phyloP scores from a whole-genome alignment of 2,888 invertebrate species.

The Eristalis arbustorum region DNA sequence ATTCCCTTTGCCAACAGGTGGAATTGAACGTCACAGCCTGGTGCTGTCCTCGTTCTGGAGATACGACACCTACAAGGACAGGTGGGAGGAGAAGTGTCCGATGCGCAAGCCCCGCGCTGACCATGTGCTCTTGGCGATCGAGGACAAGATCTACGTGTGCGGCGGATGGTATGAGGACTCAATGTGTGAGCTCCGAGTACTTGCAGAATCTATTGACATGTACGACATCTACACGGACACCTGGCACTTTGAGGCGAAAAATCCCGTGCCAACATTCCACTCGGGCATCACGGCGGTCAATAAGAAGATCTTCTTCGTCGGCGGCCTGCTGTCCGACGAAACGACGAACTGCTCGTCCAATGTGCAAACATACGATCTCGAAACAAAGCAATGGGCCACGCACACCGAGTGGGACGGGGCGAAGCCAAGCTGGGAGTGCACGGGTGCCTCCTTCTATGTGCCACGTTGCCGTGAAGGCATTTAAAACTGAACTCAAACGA shows the following conservation, averaged over 20 bases:
- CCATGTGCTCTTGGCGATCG: conserved; percentile 83
- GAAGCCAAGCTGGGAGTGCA: conserved; percentile 87
- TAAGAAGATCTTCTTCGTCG: conserved; percentile 85
- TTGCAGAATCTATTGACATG: conserved; percentile 84
- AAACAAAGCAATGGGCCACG: conserved; percentile 82
- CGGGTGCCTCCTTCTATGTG: conserved; percentile 85
- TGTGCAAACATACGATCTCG: conserved; percentile 85
- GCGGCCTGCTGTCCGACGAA: conserved; percentile 85
- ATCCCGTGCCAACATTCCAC: conserved; percentile 86
- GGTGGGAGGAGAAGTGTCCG: conserved; percentile 82
- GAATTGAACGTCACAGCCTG: conserved; percentile 77
- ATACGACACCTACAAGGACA: conserved; percentile 81
- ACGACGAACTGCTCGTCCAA: conserved; percentile 85
- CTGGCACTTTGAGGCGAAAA: conserved; percentile 83
- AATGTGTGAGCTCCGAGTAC: conserved; percentile 81
- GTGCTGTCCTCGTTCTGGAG: conserved; percentile 81
- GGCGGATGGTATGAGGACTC: conserved; percentile 85
- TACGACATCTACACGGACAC: conserved; percentile 83
- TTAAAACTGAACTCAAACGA: conserved; percentile 2
- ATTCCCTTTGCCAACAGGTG: conserved; percentile 73
- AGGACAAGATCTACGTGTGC: conserved; percentile 83
- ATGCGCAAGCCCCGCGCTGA: conserved; percentile 85
- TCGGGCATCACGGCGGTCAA: conserved; percentile 85
- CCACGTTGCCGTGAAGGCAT: conserved; percentile 80
- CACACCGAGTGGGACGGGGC: conserved; percentile 83